Evolutionary conservation across 1,140 invertebrate species (phyloP).

Genomic region (Acromyrmex heyeri): DNA sequence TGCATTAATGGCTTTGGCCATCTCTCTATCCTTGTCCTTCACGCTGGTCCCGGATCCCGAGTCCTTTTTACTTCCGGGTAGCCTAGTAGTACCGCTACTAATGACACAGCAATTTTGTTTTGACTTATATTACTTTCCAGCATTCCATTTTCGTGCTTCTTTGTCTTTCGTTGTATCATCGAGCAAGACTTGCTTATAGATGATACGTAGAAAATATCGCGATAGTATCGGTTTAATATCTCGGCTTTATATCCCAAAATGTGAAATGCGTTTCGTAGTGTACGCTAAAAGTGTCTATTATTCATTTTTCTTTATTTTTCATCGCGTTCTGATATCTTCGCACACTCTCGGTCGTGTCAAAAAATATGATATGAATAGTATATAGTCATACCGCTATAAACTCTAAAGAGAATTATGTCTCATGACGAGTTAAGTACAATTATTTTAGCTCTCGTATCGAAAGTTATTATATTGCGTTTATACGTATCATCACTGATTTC

Average conservation of each 20-base stretch:
- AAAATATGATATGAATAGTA: constrained; percentile 66
- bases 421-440: constrained; percentile 76
- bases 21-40: constrained; percentile 86
- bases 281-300: constrained; percentile 74
- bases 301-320: constrained; percentile 66
- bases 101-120: constrained; percentile 85
- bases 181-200: constrained; percentile 79
- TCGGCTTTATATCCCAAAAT: constrained; percentile 75
- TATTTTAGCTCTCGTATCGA: constrained; percentile 77
- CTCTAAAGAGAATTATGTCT: constrained; percentile 72
- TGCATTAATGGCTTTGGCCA: constrained; percentile 85
- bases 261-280: constrained; percentile 73
- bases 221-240: constrained; percentile 73
- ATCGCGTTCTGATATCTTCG: constrained; percentile 71
- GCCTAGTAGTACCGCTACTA: constrained; percentile 85
- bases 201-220: constrained; percentile 78
- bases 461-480: constrained; percentile 76
- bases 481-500: constrained; percentile 76
- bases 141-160: constrained; percentile 75
- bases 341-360: constrained; percentile 69
- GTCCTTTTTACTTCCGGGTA: constrained; percentile 86
- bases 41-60: constrained; percentile 82
- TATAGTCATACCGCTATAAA: constrained; percentile 71
- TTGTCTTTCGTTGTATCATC: constrained; percentile 76
- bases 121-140: constrained; percentile 83